Evolutionary conservation across 1,140 invertebrate species (phyloP).

Genomic region (Mylabris phalerata): DNA sequence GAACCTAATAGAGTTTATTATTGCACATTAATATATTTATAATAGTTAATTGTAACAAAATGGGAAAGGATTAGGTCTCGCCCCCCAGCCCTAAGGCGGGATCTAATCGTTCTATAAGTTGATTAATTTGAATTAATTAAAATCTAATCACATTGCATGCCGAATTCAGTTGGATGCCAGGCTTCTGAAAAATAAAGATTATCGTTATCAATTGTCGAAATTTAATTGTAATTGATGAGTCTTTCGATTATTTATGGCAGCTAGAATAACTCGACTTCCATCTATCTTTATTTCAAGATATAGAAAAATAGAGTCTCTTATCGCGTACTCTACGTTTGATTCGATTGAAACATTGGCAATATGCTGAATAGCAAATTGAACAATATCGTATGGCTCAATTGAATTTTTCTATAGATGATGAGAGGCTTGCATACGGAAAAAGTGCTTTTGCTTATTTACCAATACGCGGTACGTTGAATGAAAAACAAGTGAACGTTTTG

Average conservation of each 20-base stretch:
- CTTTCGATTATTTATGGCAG: too few species aligned
- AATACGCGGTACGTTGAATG: too few species aligned
- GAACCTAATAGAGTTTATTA: neutral
- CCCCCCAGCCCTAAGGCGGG: conserved; percentile 22
- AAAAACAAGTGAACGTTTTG: too few species aligned
- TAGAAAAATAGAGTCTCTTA: conserved; percentile 3
- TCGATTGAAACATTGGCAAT: neutral
- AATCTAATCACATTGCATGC: conserved; percentile 10
- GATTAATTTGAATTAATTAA: conserved; percentile 4
- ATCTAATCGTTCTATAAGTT: conserved; percentile 8
- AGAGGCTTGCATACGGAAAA: too few species aligned
- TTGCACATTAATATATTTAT: conserved; percentile 11
- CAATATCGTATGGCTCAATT: conserved; percentile 2
- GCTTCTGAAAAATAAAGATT: too few species aligned
- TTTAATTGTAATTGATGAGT: too few species aligned
- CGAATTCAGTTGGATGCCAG: conserved; percentile 9
- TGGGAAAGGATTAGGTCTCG: conserved; percentile 10
- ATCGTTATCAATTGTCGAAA: too few species aligned
- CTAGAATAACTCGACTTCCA: neutral
- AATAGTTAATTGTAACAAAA: conserved; percentile 8
- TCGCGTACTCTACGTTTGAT: neutral
- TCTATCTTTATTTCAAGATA: conserved; percentile 5
- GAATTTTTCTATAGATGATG: neutral
- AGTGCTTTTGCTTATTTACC: too few species aligned
- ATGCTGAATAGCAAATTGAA: conserved; percentile 8